Percentiles rank a stretch among this genome's conserved stretches.
Evolutionary conservation across 2,797 vertebrate genomes (phyloP).

Genomic region (Coranthus polyacanthus): DNA sequence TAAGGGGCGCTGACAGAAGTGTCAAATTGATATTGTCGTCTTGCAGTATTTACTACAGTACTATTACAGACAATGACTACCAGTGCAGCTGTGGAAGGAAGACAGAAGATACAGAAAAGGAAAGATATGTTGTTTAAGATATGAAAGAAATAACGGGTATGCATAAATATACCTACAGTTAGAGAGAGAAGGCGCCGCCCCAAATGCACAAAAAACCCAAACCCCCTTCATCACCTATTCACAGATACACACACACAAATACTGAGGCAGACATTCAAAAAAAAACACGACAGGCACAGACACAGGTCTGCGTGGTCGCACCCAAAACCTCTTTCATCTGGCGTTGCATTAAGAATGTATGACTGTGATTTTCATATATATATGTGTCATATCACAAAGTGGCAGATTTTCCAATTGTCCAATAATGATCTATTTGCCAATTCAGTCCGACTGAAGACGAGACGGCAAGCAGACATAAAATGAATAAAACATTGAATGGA

Average conservation of each 20-base stretch:
- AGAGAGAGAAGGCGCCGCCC: conserved; percentile 37
- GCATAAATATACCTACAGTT: conserved; percentile 14
- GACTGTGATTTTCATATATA: conserved; percentile 84
- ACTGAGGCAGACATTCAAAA: conserved; percentile 22
- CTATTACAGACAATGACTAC: conserved; percentile 45
- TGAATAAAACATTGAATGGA: conserved; percentile 85
- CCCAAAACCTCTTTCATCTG: conserved; percentile 68
- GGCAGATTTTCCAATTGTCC: conserved; percentile 85
- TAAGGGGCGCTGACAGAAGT: conserved; percentile 59
- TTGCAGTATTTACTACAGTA: conserved; percentile 57
- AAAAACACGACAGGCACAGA: conserved; percentile 24
- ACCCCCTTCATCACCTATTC: too few relatives aligned
- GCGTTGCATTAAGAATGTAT: conserved; percentile 83
- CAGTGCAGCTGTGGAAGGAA: not conserved
- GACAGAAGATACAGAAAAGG: conserved; percentile 1
- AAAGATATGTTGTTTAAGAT: conserved; percentile 25
- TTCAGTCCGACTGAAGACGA: conserved; percentile 79
- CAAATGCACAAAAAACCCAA: conserved; percentile 14
- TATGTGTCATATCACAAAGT: conserved; percentile 85
- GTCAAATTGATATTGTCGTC: conserved; percentile 65
- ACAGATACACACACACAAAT: conserved; percentile 4
- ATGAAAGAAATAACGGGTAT: conserved; percentile 3
- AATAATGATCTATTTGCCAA: conserved; percentile 87
- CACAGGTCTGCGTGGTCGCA: conserved; percentile 45
- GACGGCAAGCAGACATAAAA: conserved; percentile 74